Evolutionary conservation across 2,113 vertebrate species (phyloP), one percentile per base, ranked within the genome.

Genomic region (Ascaphus truei): DNA sequence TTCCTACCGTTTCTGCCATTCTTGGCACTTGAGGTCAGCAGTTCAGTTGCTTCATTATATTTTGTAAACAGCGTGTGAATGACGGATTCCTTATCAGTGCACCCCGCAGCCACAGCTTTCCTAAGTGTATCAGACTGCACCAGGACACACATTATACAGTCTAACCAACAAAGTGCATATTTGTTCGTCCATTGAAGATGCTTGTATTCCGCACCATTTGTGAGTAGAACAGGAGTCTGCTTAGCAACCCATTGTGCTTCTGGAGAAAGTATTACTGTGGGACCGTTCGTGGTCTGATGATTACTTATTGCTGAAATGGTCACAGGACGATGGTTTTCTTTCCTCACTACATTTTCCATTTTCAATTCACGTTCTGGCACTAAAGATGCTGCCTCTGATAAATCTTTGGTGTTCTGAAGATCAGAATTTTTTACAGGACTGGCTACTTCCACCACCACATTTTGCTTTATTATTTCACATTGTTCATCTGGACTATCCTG

Each of bases 101-200:
- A 23, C 18, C 64, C 61, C 71, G 79, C 74, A 29, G 36, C 18
- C 25, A 81, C 43, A 50, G 55, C 27, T 20, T 33, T 81, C 61
- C 66, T 88, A 61, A 98, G 61, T 8, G 74, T 85, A 79, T 77
- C 75, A 47, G 90, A 89, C 73, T 93, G 92, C 4, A 95, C 93
- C 69, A 99, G 56, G 18, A 84, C 84, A 12, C 90, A 92, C 25
- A 99, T 79, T 81, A 97, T 76, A 0, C 92, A 91, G 76, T 98
- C 90, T 81, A 99, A 77, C 97, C 97, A 99, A 76, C 93, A 96
- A 22, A 96, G 79, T 27, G 89, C 88, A 68, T 83, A 52, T 1
- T 9, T 8, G 39, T 94, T 96, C 72, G 68, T 91, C 95, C 96
- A 99, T 48, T 98, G 94, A 33, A 96, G 86, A 72, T 7, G 23